Base-by-base conservation (phyloP, 2,888 invertebrate genomes). In the Drosophila yooni region DNA sequence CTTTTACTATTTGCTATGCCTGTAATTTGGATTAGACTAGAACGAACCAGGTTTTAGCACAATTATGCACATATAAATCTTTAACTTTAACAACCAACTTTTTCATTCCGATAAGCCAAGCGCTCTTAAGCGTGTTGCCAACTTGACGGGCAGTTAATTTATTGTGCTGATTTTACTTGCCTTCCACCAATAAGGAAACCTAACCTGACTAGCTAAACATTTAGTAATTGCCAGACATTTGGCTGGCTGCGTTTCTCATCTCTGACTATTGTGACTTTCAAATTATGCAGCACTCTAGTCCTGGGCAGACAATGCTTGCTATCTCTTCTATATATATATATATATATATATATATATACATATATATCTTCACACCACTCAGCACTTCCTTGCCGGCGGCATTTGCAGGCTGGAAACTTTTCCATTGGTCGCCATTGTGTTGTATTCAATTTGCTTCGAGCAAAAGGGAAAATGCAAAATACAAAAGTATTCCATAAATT, bases 401-500 rank as follows among this genome's bases (percentile, higher is more conserved):
- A 27, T 13, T 36, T 40, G 60, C 27, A 29, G 60, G 60, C 27
- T 38, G 50, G 58, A 54, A 74, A 65, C 50, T 70, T 70, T 66
- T 57, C 38, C 56, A 48, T 70, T 64, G 60, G 40, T 62, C 46
- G 66, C 74, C 82, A 82, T 89, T 89, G 88, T 85, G 70, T 75
- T 87, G 81, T 86, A 90, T 87, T 87, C 89, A 89, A 87, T 87
- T 87, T 87, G 79, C 88, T 72, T 75, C 64, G 56, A 69, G 74
- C 77, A 64, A 58, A 67, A 65, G 62, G 56, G 63, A 51, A 65
- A 60, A 68, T 67, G 53, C 38, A 74, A 69, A 78, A 70, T 34
- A 34, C 36, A 52, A 62, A 76, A 76, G 83, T 89, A 89, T 89
- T 88, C 81, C 88, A 86, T 89, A 89, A 88, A 86, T 86, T 89